These are phyloP conservation scores for Poliocrania exsul DNA, from an alignment of 2,797 vertebrate species.

Conservation along the genomic window DNA sequence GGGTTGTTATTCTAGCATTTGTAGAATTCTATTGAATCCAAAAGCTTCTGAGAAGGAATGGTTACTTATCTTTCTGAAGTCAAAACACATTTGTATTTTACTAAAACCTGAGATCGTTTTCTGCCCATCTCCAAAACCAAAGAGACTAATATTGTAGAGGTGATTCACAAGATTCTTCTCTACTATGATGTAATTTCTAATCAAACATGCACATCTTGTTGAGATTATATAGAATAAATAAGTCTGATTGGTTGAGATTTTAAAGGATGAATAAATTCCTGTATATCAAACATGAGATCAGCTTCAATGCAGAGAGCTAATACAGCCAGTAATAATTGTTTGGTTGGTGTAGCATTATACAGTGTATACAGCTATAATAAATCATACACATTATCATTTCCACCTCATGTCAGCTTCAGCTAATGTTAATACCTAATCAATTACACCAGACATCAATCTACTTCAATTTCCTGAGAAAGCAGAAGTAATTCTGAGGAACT, in stretches of 20 bases:
- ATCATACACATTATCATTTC: background rate
- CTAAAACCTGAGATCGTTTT: background rate
- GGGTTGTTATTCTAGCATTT: background rate
- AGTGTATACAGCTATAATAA: background rate
- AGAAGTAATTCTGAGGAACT: background rate
- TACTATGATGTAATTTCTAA: background rate
- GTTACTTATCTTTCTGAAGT: background rate
- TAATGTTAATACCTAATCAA: constrained; percentile 42
- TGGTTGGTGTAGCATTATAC: background rate
- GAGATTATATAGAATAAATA: background rate
- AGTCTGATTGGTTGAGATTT: background rate
- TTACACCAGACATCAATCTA: background rate
- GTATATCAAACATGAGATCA: background rate
- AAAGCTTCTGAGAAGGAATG: background rate
- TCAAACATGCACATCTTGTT: background rate
- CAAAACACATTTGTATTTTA: background rate
- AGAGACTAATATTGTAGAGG: background rate
- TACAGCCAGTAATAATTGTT: background rate
- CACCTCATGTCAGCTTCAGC: background rate
- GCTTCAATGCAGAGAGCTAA: background rate
- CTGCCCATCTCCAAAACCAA: background rate
- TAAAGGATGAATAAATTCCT: background rate
- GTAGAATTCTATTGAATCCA: background rate
- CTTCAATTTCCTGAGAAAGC: constrained; percentile 2
- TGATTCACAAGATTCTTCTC: background rate